Evolutionary conservation across 92 coral and sea anemone species (phyloP).

Genomic region (Porites lobata): DNA sequence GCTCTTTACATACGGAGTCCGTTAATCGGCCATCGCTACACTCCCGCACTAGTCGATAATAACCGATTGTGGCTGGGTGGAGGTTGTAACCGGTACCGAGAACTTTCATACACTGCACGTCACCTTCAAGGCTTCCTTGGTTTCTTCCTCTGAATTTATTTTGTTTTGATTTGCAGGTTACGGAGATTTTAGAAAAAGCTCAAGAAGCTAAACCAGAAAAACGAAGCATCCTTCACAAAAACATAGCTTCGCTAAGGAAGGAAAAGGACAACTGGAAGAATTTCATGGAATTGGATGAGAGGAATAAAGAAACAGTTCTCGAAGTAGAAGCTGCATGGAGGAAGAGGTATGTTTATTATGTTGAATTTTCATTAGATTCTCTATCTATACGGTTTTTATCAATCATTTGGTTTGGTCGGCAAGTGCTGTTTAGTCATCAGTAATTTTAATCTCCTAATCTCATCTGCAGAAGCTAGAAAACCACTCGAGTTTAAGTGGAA

Average conservation of each 20-base stretch:
- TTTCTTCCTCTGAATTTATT: too few relatives aligned
- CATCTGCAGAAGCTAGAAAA: not conserved
- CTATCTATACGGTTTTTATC: not conserved
- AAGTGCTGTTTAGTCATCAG: not conserved
- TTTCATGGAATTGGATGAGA: conserved; percentile 45
- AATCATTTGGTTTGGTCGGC: not conserved
- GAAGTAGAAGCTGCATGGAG: conserved; percentile 41
- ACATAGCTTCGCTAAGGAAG: conserved; percentile 20
- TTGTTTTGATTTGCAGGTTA: conserved; percentile 26
- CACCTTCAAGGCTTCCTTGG: not conserved
- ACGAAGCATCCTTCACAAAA: conserved; percentile 8
- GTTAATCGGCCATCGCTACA: too few relatives aligned
- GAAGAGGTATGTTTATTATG: conserved; percentile 21
- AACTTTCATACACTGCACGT: too few relatives aligned
- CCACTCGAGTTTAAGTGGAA: conserved; percentile 22
- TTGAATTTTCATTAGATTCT: not conserved
- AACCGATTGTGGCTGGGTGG: too few relatives aligned
- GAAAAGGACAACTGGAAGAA: conserved; percentile 34
- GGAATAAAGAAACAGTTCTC: conserved; percentile 25
- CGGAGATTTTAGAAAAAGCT: conserved; percentile 22
- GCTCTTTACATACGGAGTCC: too few relatives aligned
- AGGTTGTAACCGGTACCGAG: too few relatives aligned
- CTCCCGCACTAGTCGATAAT: too few relatives aligned
- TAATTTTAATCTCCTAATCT: not conserved
- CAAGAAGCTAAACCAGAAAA: not conserved